Base-by-base conservation (phyloP, 2,113 vertebrate genomes). In the Gnathonemus longibarbis region DNA sequence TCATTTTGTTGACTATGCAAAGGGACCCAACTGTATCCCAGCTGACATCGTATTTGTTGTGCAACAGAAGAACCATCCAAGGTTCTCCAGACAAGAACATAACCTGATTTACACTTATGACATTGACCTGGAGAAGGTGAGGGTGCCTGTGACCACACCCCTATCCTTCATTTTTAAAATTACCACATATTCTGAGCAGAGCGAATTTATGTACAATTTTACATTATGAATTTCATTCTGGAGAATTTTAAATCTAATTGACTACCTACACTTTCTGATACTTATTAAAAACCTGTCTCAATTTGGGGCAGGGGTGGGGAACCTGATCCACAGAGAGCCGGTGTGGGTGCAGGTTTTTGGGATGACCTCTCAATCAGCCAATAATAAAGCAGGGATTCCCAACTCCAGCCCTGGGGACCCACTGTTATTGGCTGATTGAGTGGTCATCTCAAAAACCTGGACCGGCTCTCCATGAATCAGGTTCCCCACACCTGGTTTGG, bases 1-100 rank as follows among this genome's bases (percentile, higher is more conserved):
- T 35, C 27, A 49, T 24, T 10, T 62, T 50, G 19, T 10, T 85
- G 35, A 91, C 90, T 91, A 46, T 46, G 53, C 7, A 52, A 46
- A 99, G 98, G 98, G 98, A 39, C 98, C 97, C 6, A 98, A 98
- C 85, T 90, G 95, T 88, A 97, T 98, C 91, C 97, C 98, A 5
- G 96, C 97, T 0, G 97, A 99, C 92, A 97, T 99, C 91, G 95
- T 97, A 91, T 99, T 99, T 48, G 92, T 98, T 0, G 95, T 99
- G 7, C 96, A 95, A 66, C 97, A 99, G 94, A 99, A 98, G 91
- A 91, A 91, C 11, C 98, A 99, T 77, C 92, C 95, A 0, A 91
- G 95, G 45, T 99, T 99, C 70, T 92, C 89, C 46, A 94, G 98
- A 86, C 91, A 94, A 0, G 88, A 93, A 0, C 91, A 98, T 90